Conservation (phyloP, 2,797 vertebrate genomes). For the Emys orbicularis region DNA sequence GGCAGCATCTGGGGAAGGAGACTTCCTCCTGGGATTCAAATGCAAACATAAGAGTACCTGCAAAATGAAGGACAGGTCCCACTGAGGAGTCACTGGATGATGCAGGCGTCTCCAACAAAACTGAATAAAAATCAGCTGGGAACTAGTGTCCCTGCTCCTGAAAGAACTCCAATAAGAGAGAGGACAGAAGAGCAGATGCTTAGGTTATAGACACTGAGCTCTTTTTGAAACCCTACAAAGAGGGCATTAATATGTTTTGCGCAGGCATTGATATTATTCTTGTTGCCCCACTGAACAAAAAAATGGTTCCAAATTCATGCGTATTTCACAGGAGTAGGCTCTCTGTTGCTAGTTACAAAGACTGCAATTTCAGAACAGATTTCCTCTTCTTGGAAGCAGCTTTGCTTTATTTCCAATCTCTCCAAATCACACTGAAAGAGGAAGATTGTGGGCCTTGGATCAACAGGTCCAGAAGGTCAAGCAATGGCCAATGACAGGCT, state of each 20-base stretch:
- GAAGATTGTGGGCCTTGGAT: neutral
- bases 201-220: neutral
- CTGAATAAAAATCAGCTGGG: neutral
- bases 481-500: constrained; percentile 2
- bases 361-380: neutral
- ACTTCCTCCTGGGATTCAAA: neutral
- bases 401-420: constrained; percentile 1
- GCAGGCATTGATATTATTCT: neutral
- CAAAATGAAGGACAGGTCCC: neutral
- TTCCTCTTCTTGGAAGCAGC: neutral
- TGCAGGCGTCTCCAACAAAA: neutral
- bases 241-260: rapidly evolving
- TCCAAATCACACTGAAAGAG: neutral
- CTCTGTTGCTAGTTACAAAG: neutral
- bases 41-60: neutral
- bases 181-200: neutral
- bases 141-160: neutral
- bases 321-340: neutral
- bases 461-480: constrained; percentile 9
- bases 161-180: neutral
- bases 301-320: neutral
- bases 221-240: neutral
- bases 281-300: neutral
- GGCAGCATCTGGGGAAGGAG: neutral
- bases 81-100: neutral